These are phyloP conservation scores for Drosophila athabasca DNA, from an alignment of 1,140 invertebrate species.

Conservation along the genomic window DNA sequence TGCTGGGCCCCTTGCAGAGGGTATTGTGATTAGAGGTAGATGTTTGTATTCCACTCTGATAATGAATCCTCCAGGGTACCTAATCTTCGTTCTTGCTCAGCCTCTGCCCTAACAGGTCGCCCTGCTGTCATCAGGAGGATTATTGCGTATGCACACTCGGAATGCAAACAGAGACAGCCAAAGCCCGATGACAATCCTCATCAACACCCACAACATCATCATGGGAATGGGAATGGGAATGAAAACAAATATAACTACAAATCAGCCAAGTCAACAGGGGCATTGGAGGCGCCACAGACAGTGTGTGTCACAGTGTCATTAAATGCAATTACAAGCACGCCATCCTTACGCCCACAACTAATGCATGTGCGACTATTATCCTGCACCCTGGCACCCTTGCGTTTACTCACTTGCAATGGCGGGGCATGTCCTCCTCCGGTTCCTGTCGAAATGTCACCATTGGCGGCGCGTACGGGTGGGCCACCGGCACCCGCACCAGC, in stretches of 20 bases:
- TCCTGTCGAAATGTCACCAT: slow-evolving; percentile 85
- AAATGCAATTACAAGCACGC: slow-evolving; percentile 76
- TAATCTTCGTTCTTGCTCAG: no score
- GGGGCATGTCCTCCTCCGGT: slow-evolving; percentile 84
- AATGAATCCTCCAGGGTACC: no score
- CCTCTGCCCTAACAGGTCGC: no score
- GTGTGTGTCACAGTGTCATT: slow-evolving; percentile 58
- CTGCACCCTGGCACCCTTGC: neutral
- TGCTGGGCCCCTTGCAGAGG: no score
- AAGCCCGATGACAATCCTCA: slow-evolving; percentile 62
- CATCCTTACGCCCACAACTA: slow-evolving; percentile 41
- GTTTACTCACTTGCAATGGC: slow-evolving; percentile 86
- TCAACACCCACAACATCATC: slow-evolving; percentile 40
- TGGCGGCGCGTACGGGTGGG: slow-evolving; percentile 83
- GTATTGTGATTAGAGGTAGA: no score
- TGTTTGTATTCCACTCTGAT: no score
- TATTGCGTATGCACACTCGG: slow-evolving; percentile 65
- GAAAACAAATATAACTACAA: slow-evolving; percentile 60
- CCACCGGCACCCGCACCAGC: slow-evolving; percentile 7
- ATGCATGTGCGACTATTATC: slow-evolving; percentile 3
- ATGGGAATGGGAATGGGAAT: neutral
- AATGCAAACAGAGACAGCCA: slow-evolving; percentile 42
- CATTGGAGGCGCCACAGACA: neutral
- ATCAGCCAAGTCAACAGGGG: slow-evolving; percentile 57
- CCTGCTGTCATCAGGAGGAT: slow-evolving; percentile 49